These are phyloP conservation scores for Ophthalmolycus amberensis DNA, from an alignment of 2,113 vertebrate species.

Conservation along the genomic window DNA sequence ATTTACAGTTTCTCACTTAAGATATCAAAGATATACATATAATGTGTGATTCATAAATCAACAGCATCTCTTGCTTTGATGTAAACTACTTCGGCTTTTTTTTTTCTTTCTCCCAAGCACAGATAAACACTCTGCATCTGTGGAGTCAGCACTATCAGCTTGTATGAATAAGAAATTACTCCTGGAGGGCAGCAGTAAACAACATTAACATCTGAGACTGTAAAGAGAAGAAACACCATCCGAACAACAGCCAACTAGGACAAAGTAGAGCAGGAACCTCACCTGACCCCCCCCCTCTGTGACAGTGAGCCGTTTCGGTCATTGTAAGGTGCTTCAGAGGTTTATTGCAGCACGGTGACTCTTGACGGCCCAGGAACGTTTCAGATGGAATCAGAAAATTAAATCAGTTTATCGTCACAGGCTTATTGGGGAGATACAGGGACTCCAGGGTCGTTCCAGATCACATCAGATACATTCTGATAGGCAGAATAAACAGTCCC, in stretches of 20 bases:
- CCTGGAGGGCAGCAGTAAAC: slow-evolving; percentile 13
- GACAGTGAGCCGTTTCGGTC: background rate
- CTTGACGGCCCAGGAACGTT: slow-evolving; percentile 2
- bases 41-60: slow-evolving; percentile 39
- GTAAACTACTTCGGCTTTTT: background rate
- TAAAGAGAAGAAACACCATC: background rate
- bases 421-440: slow-evolving; percentile 36
- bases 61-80: slow-evolving; percentile 44
- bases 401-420: slow-evolving; percentile 49
- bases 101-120: background rate
- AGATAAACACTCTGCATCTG: slow-evolving; percentile 30
- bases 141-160: slow-evolving; percentile 34
- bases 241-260: slow-evolving; percentile 6
- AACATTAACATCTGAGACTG: slow-evolving; percentile 13
- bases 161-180: slow-evolving; percentile 43
- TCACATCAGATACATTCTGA: slow-evolving; percentile 31
- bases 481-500: slow-evolving; percentile 4
- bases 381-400: slow-evolving; percentile 66
- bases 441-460: slow-evolving; percentile 7
- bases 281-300: slow-evolving; percentile 7
- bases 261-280: slow-evolving; percentile 19
- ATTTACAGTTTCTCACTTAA: background rate
- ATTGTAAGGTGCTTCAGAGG: background rate
- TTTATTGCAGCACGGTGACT: background rate
- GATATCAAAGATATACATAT: slow-evolving; percentile 28